Conservation (phyloP, 2,888 invertebrate species). For the Urechis unicinctus region DNA sequence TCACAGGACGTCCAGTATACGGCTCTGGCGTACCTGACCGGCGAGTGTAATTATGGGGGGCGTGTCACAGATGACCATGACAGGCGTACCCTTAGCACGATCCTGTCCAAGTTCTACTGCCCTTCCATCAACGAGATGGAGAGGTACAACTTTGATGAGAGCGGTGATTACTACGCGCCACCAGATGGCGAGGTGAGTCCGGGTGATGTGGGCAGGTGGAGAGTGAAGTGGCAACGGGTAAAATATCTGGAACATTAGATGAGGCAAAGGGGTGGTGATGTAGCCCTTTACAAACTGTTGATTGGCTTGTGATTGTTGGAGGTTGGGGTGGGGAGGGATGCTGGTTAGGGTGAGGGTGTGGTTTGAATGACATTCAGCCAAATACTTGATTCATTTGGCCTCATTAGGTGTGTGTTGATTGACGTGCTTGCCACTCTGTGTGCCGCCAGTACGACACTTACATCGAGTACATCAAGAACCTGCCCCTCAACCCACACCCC, state of each 20-base stretch:
- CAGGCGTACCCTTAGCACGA: slow-evolving; percentile 51
- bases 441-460: slow-evolving; percentile 47
- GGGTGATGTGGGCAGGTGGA: not conserved
- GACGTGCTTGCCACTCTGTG: not conserved
- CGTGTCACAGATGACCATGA: slow-evolving; percentile 55
- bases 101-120: slow-evolving; percentile 51
- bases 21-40: slow-evolving; percentile 53
- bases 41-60: slow-evolving; percentile 55
- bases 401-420: no score
- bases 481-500: slow-evolving; percentile 50
- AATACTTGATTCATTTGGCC: no score
- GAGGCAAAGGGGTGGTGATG: no score
- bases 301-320: no score
- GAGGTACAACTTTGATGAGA: slow-evolving; percentile 47
- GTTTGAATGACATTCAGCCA: no score
- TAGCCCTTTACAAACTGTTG: no score
- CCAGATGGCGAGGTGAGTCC: slow-evolving; percentile 43
- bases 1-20: slow-evolving; percentile 51
- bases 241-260: no score
- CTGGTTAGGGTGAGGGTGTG: no score
- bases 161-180: slow-evolving; percentile 45
- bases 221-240: not conserved
- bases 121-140: slow-evolving; percentile 37
- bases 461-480: slow-evolving; percentile 47
- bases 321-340: no score